Percentiles rank a stretch among this genome's conserved stretches.
These are phyloP conservation scores for Masticophis lateralis DNA, from an alignment of 2,797 vertebrate genomes.

Conservation along the genomic window DNA sequence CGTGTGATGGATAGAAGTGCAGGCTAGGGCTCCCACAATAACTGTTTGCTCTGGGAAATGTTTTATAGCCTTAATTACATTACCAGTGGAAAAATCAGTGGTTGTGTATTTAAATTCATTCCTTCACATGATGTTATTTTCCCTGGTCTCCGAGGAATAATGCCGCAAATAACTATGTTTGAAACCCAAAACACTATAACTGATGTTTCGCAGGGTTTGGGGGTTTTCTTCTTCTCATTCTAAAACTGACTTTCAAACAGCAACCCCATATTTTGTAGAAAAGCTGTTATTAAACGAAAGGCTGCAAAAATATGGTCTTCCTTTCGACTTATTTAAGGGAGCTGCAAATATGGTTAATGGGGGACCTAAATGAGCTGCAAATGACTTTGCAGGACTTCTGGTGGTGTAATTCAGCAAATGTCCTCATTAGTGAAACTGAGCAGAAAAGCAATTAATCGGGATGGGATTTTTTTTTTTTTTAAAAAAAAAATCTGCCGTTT, in stretches of 20 bases:
- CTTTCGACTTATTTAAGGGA: conserved; percentile 38
- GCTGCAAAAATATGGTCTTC: conserved; percentile 56
- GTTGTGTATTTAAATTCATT: conserved; percentile 69
- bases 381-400: conserved; percentile 41
- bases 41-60: conserved; percentile 58
- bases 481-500: background rate
- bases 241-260: conserved; percentile 63
- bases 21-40: conserved; percentile 50
- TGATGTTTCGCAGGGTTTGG: conserved; percentile 42
- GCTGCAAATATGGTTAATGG: conserved; percentile 50
- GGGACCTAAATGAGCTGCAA: conserved; percentile 53
- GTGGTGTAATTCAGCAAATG: conserved; percentile 45
- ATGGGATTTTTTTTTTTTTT: background rate
- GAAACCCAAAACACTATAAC: conserved; percentile 62
- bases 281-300: conserved; percentile 56
- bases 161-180: conserved; percentile 60
- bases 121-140: conserved; percentile 57
- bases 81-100: conserved; percentile 59
- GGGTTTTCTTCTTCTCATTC: conserved; percentile 14
- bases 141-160: conserved; percentile 59
- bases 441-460: conserved; percentile 35
- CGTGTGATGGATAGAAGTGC: background rate
- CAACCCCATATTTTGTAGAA: conserved; percentile 47
- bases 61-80: conserved; percentile 72
- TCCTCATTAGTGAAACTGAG: conserved; percentile 43